Evolutionary conservation across 2,113 vertebrate species (phyloP).

Genomic region (Polypterus senegalus): DNA sequence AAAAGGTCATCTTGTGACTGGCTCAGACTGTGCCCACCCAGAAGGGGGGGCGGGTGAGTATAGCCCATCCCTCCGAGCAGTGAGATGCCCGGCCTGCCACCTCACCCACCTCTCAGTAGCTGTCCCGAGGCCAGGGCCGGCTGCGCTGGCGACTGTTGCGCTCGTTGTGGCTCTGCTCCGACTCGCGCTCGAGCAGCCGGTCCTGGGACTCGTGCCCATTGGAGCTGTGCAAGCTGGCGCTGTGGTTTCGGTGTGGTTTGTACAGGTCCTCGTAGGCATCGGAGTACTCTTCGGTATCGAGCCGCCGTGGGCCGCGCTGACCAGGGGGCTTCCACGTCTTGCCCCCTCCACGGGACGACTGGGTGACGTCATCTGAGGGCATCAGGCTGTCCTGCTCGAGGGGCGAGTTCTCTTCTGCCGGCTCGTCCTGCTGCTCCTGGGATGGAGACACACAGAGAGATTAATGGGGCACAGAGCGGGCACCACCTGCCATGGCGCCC

Average conservation of each 20-base stretch:
- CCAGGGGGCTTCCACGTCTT: constrained; percentile 35
- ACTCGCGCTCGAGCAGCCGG: constrained; percentile 68
- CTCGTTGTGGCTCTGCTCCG: constrained; percentile 72
- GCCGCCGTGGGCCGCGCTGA: constrained; percentile 46
- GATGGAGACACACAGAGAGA: neutral
- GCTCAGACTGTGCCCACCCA: too few species aligned
- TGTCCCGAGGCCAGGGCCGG: constrained; percentile 86
- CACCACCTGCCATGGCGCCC: neutral
- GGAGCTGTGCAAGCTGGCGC: constrained; percentile 58
- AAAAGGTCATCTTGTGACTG: too few species aligned
- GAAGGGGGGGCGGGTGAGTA: too few species aligned
- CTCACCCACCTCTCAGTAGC: constrained; percentile 51
- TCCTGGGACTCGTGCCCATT: constrained; percentile 76
- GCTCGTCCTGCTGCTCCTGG: constrained; percentile 35
- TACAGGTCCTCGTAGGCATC: constrained; percentile 76
- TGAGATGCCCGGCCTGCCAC: neutral
- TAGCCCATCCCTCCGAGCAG: too few species aligned
- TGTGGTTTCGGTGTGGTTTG: constrained; percentile 70
- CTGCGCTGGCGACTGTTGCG: constrained; percentile 83
- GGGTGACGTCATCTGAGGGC: constrained; percentile 85
- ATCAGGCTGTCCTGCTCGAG: constrained; percentile 86
- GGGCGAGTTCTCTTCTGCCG: constrained; percentile 63
- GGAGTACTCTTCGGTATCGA: constrained; percentile 35
- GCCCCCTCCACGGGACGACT: constrained; percentile 53
- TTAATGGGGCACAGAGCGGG: neutral